A percentile compares a stretch with the other conserved stretches of the same genome.
These are phyloP conservation scores for Nycticebus coucang DNA, from an alignment of 2,113 vertebrate species.

Conservation along the genomic window DNA sequence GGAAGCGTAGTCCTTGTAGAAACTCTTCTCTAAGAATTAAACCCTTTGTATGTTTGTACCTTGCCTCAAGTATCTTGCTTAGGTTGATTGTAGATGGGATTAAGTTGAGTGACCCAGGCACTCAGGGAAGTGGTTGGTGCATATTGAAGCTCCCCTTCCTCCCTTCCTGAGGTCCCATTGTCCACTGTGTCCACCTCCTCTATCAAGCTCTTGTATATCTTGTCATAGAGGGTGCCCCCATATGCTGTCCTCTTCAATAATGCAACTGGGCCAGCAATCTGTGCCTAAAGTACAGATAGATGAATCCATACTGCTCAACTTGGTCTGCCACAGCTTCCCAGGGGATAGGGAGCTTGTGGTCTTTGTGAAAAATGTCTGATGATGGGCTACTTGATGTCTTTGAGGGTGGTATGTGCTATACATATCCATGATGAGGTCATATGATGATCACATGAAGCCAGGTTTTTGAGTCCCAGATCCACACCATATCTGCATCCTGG, in stretches of 20 bases:
- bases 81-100: slow-evolving; percentile 93
- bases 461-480: not conserved
- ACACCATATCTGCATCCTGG: not conserved
- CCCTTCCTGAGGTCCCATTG: slow-evolving; percentile 92
- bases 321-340: not conserved
- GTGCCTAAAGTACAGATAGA: not conserved
- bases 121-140: slow-evolving; percentile 89
- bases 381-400: not conserved
- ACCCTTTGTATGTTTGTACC: slow-evolving; percentile 90
- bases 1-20: slow-evolving; percentile 89
- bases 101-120: slow-evolving; percentile 84
- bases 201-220: slow-evolving; percentile 95
- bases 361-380: not conserved
- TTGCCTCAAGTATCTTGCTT: slow-evolving; percentile 84
- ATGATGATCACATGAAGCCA: not conserved
- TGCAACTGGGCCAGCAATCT: not conserved
- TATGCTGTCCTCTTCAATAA: not conserved
- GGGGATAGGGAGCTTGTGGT: not conserved
- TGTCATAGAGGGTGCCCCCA: not conserved
- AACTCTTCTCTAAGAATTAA: slow-evolving; percentile 90
- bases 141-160: slow-evolving; percentile 90
- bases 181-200: slow-evolving; percentile 95
- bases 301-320: not conserved
- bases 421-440: not conserved
- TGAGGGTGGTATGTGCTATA: not conserved